phyloP scores from a whole-genome alignment of 2,113 vertebrate genomes.

The Herpailurus yagouaroundi region DNA sequence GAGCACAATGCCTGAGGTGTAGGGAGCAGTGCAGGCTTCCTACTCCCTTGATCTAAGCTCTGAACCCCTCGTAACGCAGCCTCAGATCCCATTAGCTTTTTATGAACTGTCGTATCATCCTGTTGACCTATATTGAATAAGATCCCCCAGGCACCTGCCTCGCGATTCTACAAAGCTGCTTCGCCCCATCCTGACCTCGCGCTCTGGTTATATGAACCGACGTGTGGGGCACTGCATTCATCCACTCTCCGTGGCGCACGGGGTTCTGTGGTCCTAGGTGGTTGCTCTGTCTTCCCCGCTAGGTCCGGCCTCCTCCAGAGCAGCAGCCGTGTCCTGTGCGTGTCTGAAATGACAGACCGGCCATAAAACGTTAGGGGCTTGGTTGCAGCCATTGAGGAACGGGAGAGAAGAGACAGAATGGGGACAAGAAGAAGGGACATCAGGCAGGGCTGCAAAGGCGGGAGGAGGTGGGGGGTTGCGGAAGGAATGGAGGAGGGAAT shows the following conservation, averaged over 20 bases:
- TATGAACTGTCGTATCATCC: not conserved
- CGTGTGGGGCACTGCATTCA: rapidly evolving
- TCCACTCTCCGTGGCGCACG: rapidly evolving
- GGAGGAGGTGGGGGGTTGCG: rapidly evolving
- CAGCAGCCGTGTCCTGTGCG: not conserved
- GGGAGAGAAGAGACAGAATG: not conserved
- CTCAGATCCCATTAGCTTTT: not conserved
- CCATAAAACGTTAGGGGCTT: not conserved
- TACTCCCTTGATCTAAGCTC: not conserved
- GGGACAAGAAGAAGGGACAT: not conserved
- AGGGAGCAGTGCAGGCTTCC: no score
- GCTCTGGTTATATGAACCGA: rapidly evolving
- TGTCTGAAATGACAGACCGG: not conserved
- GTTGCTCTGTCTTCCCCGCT: not conserved
- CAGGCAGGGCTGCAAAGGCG: not conserved
- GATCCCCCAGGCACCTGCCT: not conserved
- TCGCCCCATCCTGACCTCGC: rapidly evolving
- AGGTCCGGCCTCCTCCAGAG: not conserved
- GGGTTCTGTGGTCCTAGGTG: not conserved
- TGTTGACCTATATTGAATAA: not conserved
- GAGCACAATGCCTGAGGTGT: no score
- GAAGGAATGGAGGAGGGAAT: not conserved
- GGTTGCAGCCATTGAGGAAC: not conserved
- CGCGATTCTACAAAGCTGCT: not conserved
- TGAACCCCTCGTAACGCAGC: not conserved